Evolutionary conservation across 2,797 vertebrate genomes (phyloP).

Genomic region (Tenualosa thibaudeaui): DNA sequence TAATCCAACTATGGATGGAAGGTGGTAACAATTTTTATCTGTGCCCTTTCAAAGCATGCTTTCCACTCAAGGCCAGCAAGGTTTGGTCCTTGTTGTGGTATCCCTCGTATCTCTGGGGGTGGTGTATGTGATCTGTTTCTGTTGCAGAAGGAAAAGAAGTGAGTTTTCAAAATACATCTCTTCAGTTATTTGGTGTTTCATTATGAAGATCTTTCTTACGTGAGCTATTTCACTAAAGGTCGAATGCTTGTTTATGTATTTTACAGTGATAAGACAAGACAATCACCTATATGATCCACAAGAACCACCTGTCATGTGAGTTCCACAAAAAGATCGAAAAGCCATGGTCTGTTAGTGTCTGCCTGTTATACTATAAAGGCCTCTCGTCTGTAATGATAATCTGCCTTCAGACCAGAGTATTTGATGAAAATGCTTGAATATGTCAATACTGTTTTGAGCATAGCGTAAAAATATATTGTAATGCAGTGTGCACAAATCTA

Average conservation of each 20-base stretch:
- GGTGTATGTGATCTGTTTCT: neutral
- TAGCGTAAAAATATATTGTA: neutral
- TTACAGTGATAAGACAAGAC: slow-evolving; percentile 3
- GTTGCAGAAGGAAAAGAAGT: slow-evolving; percentile 12
- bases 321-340: neutral
- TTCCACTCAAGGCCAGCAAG: neutral
- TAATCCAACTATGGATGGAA: neutral
- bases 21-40: neutral
- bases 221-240: neutral
- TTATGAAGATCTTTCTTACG: neutral
- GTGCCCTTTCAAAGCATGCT: neutral
- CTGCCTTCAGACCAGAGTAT: neutral
- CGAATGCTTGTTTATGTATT: neutral
- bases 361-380: neutral
- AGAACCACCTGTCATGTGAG: slow-evolving; percentile 7
- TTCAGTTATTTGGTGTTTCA: no score
- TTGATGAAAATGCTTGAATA: neutral
- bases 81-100: neutral
- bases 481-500: neutral
- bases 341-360: neutral
- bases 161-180: neutral
- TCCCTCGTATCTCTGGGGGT: neutral
- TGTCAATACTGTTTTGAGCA: neutral
- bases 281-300: slow-evolving; percentile 1
- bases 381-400: neutral